Conservation (phyloP, 1,140 invertebrate species). For the Philopotamus ludificatus region DNA sequence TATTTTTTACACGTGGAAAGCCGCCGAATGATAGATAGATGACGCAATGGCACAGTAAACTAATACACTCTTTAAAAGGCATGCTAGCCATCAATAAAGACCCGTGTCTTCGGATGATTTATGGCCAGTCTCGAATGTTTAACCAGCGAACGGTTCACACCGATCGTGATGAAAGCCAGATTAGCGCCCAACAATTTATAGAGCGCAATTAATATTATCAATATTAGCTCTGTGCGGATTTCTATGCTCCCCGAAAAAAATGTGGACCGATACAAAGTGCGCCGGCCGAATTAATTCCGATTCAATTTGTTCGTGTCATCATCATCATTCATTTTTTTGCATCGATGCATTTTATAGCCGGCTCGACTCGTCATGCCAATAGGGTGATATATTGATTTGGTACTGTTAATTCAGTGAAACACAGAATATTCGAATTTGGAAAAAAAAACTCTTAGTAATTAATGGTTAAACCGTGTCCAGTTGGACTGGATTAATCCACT, state of each 20-base stretch:
- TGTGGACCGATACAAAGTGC: too few species aligned
- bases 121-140: neutral
- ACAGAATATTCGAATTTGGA: too few species aligned
- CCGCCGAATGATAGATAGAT: neutral
- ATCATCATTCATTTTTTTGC: too few species aligned
- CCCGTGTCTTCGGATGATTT: neutral
- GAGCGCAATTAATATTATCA: neutral
- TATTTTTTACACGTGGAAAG: neutral
- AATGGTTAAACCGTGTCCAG: too few species aligned
- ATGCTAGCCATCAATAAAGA: neutral
- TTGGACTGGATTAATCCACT: too few species aligned
- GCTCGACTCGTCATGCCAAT: too few species aligned
- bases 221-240: neutral
- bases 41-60: neutral
- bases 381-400: too few species aligned
- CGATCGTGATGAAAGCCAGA: conserved; percentile 2
- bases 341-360: too few species aligned
- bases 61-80: neutral
- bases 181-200: neutral
- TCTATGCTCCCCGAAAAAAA: neutral
- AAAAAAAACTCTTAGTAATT: too few species aligned
- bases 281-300: too few species aligned
- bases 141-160: neutral
- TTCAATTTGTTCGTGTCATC: too few species aligned
- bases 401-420: too few species aligned